These are phyloP conservation scores for Poliocrania exsul DNA, from an alignment of 2,797 vertebrate species.

Conservation along the genomic window DNA sequence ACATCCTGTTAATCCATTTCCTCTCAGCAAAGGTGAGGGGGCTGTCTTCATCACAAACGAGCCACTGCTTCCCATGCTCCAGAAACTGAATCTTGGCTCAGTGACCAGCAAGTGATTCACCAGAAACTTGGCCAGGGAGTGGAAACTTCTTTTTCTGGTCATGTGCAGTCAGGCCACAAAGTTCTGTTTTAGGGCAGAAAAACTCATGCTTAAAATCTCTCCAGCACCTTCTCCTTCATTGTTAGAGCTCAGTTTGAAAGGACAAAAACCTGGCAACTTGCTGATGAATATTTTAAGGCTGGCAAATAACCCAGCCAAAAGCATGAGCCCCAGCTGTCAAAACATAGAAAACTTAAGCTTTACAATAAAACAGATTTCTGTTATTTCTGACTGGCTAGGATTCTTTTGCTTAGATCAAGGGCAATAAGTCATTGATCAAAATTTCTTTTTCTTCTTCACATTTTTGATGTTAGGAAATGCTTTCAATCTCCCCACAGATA, in stretches of 20 bases:
- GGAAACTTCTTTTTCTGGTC: slow-evolving; percentile 34
- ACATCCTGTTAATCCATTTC: slow-evolving; percentile 59
- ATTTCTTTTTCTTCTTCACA: slow-evolving; percentile 65
- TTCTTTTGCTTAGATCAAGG: slow-evolving; percentile 64
- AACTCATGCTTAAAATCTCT: slow-evolving; percentile 38
- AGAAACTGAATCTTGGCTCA: slow-evolving; percentile 15
- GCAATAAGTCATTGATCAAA: slow-evolving; percentile 64
- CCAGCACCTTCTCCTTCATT: slow-evolving; percentile 37
- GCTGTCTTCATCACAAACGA: not conserved
- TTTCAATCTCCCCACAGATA: slow-evolving; percentile 64
- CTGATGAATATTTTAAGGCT: slow-evolving; percentile 59
- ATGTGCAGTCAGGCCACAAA: slow-evolving; percentile 40
- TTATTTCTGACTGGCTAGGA: slow-evolving; percentile 52
- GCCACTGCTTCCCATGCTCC: slow-evolving; percentile 25
- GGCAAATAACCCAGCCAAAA: slow-evolving; percentile 65
- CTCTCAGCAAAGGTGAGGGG: not conserved
- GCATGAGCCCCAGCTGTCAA: slow-evolving; percentile 69
- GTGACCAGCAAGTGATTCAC: slow-evolving; percentile 56
- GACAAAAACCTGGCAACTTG: slow-evolving; percentile 50
- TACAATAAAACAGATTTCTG: slow-evolving; percentile 67
- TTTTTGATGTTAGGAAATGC: slow-evolving; percentile 68
- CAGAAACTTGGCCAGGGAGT: slow-evolving; percentile 43
- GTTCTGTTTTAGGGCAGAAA: slow-evolving; percentile 17
- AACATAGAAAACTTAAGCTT: slow-evolving; percentile 67
- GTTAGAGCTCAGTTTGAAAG: not conserved